phyloP scores from a whole-genome alignment of 2,113 vertebrate genomes.

The Acrocephalus arundinaceus region DNA sequence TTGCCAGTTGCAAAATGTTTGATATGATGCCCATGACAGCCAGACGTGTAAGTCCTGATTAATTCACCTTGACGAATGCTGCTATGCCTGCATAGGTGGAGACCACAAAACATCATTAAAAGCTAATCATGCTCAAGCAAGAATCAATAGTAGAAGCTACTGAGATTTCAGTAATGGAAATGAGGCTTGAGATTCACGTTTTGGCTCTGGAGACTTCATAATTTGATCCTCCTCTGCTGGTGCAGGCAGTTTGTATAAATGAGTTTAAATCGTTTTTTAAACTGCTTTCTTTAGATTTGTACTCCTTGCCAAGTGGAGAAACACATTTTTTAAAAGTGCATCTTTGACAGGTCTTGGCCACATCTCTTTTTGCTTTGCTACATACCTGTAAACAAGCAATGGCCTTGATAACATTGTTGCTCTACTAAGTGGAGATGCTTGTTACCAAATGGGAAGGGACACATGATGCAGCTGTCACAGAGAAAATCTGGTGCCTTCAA shows the following conservation, averaged over 20 bases:
- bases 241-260: slow-evolving; percentile 45
- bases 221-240: slow-evolving; percentile 42
- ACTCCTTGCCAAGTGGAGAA: slow-evolving; percentile 39
- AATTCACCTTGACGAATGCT: slow-evolving; percentile 31
- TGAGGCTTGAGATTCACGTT: background rate
- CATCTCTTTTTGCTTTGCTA: slow-evolving; percentile 24
- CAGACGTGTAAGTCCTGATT: background rate
- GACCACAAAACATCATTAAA: slow-evolving; percentile 27
- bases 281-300: slow-evolving; percentile 41
- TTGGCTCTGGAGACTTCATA: slow-evolving; percentile 46
- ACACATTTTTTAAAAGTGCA: slow-evolving; percentile 10
- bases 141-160: slow-evolving; percentile 45
- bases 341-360: slow-evolving; percentile 45
- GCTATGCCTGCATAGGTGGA: background rate
- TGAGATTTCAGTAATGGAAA: slow-evolving; percentile 52
- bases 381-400: slow-evolving; percentile 44
- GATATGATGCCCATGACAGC: background rate
- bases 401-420: background rate
- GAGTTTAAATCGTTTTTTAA: slow-evolving; percentile 34
- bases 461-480: background rate
- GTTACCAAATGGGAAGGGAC: background rate
- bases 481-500: slow-evolving; percentile 4
- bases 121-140: background rate
- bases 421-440: background rate
- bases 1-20: slow-evolving; percentile 32